A percentile compares a stretch with the other conserved stretches of the same genome.
phyloP scores from a whole-genome alignment of 2,797 vertebrate species.

The Harpagifer antarcticus region DNA sequence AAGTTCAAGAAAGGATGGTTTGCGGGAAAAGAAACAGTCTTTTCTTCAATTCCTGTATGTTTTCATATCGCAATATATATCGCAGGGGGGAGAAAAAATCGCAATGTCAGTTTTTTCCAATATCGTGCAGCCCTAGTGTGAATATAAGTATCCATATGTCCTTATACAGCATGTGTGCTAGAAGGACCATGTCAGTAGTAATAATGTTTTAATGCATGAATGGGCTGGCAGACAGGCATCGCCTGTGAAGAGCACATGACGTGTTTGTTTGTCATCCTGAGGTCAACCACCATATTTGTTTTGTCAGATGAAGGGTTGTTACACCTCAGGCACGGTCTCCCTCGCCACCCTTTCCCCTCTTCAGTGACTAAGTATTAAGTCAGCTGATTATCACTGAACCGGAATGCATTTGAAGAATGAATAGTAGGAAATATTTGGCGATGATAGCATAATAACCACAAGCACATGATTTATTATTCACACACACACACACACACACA shows the following conservation, averaged over 20 bases:
- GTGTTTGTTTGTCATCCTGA: constrained; percentile 10
- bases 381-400: constrained; percentile 31
- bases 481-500: neutral
- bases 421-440: neutral
- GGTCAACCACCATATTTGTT: constrained; percentile 38
- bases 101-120: too few relatives aligned
- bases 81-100: too few relatives aligned
- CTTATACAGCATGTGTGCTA: constrained; percentile 16
- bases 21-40: too few relatives aligned
- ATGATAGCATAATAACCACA: constrained; percentile 22
- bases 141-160: neutral
- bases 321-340: too few relatives aligned
- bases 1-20: too few relatives aligned
- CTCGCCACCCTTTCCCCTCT: too few relatives aligned
- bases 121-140: too few relatives aligned
- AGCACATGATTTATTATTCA: constrained; percentile 8
- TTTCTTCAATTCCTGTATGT: too few relatives aligned
- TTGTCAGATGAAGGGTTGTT: constrained; percentile 34
- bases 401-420: constrained; percentile 9
- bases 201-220: constrained; percentile 15
- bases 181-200: neutral
- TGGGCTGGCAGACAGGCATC: constrained; percentile 26
- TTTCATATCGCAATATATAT: too few relatives aligned
- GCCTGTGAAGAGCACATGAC: too few relatives aligned
- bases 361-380: neutral